phyloP scores from a whole-genome alignment of 1,140 invertebrate species.

The Drosophila ficusphila region DNA sequence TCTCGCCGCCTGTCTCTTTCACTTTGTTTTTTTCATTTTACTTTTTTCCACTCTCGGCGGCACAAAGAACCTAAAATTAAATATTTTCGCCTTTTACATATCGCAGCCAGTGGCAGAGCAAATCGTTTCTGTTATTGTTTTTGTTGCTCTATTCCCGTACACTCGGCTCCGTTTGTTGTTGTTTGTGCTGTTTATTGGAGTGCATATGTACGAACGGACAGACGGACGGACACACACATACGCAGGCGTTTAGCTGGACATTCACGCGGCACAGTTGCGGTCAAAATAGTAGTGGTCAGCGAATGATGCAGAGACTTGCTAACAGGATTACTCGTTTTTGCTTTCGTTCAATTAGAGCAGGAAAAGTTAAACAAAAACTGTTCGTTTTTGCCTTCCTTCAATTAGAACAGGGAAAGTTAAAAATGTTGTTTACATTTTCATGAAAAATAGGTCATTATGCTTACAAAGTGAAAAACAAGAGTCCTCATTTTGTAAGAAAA shows the following conservation, averaged over 20 bases:
- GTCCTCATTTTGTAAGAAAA: too few species aligned
- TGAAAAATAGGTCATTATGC: not conserved
- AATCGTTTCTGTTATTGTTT: constrained; percentile 46
- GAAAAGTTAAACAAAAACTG: not conserved
- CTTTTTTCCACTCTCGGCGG: constrained; percentile 41
- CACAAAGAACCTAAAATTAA: constrained; percentile 83
- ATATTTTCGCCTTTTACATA: constrained; percentile 83
- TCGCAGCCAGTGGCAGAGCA: constrained; percentile 73
- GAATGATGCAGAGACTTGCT: too few species aligned
- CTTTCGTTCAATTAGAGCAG: not conserved
- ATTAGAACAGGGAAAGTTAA: not conserved
- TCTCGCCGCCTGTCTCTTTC: constrained; percentile 4
- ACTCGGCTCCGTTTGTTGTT: constrained; percentile 16
- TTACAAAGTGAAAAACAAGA: not conserved
- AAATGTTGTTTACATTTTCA: not conserved
- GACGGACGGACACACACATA: constrained; percentile 13
- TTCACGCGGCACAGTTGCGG: constrained; percentile 8
- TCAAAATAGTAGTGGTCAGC: not conserved
- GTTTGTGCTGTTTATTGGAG: constrained; percentile 53
- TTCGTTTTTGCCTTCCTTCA: not conserved
- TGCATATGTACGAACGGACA: constrained; percentile 40
- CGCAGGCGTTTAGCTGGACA: constrained; percentile 43
- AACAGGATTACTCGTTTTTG: not conserved
- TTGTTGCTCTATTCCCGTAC: constrained; percentile 30
- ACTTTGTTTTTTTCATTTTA: constrained; percentile 6